These are phyloP conservation scores for Lamproptera curius DNA, from an alignment of 2,888 invertebrate genomes.

Conservation along the genomic window DNA sequence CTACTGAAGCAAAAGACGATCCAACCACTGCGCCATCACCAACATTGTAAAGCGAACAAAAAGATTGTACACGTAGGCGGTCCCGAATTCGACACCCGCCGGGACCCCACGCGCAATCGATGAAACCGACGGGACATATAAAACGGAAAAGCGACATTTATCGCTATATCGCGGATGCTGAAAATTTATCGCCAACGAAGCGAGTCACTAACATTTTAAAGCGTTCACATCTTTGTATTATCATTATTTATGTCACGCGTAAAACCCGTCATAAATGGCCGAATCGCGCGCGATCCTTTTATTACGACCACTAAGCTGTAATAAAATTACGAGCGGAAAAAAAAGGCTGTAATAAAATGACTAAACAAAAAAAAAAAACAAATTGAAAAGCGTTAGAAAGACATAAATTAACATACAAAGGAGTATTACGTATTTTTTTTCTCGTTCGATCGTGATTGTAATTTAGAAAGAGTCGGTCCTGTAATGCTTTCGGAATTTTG, in stretches of 20 bases:
- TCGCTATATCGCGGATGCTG: slow-evolving; percentile 13
- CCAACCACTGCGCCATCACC: too few species aligned
- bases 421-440: slow-evolving; percentile 22
- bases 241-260: too few species aligned
- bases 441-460: slow-evolving; percentile 33
- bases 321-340: too few species aligned
- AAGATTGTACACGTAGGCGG: slow-evolving; percentile 23
- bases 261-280: too few species aligned
- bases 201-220: not conserved
- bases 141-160: slow-evolving; percentile 26
- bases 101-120: slow-evolving; percentile 21
- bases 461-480: slow-evolving; percentile 31
- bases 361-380: too few species aligned
- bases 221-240: not conserved
- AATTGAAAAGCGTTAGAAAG: too few species aligned
- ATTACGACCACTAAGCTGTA: too few species aligned
- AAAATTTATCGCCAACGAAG: not conserved
- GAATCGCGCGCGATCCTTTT: too few species aligned
- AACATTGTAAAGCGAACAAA: too few species aligned
- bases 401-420: slow-evolving; percentile 38
- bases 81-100: slow-evolving; percentile 22
- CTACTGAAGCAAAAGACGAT: too few species aligned
- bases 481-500: slow-evolving; percentile 33
- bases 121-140: slow-evolving; percentile 23
- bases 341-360: not conserved